Conservation (phyloP, 2,797 vertebrate species). For the Picus viridis region DNA sequence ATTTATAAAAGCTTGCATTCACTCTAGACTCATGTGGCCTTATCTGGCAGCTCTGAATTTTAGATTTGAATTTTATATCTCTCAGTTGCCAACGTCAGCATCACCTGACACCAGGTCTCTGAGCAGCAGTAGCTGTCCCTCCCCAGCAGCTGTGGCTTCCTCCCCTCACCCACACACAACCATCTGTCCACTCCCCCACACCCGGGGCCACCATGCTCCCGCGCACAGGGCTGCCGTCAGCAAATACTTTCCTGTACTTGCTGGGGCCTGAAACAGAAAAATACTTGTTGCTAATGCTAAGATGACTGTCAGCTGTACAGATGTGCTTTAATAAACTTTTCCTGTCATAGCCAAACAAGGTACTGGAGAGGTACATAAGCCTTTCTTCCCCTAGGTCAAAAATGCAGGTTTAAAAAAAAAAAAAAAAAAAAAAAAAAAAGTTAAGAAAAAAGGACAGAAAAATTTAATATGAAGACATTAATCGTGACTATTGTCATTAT, state of each 20-base stretch:
- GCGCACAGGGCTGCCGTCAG: neutral
- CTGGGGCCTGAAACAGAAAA: neutral
- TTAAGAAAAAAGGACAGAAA: neutral
- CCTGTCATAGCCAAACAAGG: slow-evolving; percentile 2
- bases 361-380: neutral
- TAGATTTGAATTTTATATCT: neutral
- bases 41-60: neutral
- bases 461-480: neutral
- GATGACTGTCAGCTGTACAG: slow-evolving; percentile 2
- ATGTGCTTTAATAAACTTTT: neutral
- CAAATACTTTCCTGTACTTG: neutral
- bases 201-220: neutral
- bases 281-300: slow-evolving; percentile 33
- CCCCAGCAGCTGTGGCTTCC: neutral
- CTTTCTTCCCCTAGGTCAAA: neutral
- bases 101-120: neutral
- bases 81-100: neutral
- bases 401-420: slow-evolving; percentile 25
- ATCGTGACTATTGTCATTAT: neutral
- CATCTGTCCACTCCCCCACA: slow-evolving; percentile 27
- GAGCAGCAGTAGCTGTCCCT: neutral
- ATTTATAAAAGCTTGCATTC: neutral
- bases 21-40: neutral
- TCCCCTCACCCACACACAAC: neutral
- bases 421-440: slow-evolving; percentile 46